Conservation (phyloP, 2,113 vertebrate genomes). For the Sylvicapra grimmia region DNA sequence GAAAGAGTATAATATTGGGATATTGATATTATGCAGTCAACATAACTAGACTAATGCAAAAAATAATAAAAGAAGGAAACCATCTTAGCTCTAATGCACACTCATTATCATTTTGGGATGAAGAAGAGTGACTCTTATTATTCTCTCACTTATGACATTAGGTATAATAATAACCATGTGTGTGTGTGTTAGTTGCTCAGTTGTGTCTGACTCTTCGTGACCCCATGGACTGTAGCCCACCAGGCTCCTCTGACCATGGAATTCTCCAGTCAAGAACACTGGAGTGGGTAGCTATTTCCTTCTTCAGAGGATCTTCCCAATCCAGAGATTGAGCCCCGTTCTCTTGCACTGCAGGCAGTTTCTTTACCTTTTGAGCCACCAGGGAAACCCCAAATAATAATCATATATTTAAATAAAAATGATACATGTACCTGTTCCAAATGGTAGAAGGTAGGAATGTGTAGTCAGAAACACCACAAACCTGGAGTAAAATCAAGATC, state of each 20-base stretch:
- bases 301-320: neutral
- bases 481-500: neutral
- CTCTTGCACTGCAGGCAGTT: neutral
- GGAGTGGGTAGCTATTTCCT: neutral
- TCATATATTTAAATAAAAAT: neutral
- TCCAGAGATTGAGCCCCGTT: neutral
- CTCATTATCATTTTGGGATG: neutral
- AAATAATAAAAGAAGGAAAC: neutral
- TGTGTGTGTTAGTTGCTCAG: neutral
- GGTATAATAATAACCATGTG: neutral
- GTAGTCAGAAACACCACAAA: neutral
- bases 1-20: slow-evolving; percentile 45
- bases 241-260: neutral
- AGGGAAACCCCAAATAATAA: neutral
- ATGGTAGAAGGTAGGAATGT: neutral
- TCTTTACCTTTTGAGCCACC: neutral
- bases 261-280: neutral
- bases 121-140: neutral
- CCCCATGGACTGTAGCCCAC: neutral
- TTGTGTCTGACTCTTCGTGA: neutral
- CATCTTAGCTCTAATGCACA: neutral
- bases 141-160: neutral
- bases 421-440: neutral
- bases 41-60: slow-evolving; percentile 38
- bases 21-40: slow-evolving; percentile 42